A percentile compares a stretch with the other conserved stretches of the same genome.
phyloP scores from a whole-genome alignment of 2,888 invertebrate genomes.

The Bembecia ichneumoniformis region DNA sequence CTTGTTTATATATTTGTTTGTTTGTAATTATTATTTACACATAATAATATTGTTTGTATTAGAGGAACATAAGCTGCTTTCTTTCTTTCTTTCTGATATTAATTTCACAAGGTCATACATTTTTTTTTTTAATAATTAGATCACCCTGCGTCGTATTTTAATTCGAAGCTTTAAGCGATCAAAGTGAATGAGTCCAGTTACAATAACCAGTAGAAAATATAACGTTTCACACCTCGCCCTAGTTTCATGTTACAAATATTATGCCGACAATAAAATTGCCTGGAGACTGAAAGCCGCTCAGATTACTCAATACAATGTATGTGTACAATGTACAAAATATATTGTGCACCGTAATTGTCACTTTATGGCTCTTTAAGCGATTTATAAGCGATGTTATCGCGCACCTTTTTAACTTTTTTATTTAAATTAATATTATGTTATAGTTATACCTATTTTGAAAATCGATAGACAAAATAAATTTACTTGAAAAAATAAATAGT shows the following conservation, averaged over 20 bases:
- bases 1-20: too few species aligned
- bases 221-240: constrained; percentile 22
- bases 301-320: constrained; percentile 5
- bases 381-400: constrained; percentile 8
- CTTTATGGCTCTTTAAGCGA: constrained; percentile 31
- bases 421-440: too few species aligned
- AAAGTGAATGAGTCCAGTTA: constrained; percentile 1
- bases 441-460: too few species aligned
- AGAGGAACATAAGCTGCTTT: too few species aligned
- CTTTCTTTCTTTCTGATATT: too few species aligned
- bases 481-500: too few species aligned
- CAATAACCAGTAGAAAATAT: constrained; percentile 7
- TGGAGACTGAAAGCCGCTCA: constrained; percentile 13
- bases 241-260: constrained; percentile 32
- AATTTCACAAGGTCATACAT: too few species aligned
- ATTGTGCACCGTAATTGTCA: constrained; percentile 21
- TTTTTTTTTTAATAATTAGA: too few species aligned
- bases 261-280: constrained; percentile 15
- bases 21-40: too few species aligned
- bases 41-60: too few species aligned
- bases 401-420: background rate
- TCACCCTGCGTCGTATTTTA: too few species aligned
- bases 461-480: too few species aligned
- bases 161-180: background rate
- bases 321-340: constrained; percentile 4